Conservation (phyloP, 2,113 vertebrate genomes). For the Nerophis ophidion region DNA sequence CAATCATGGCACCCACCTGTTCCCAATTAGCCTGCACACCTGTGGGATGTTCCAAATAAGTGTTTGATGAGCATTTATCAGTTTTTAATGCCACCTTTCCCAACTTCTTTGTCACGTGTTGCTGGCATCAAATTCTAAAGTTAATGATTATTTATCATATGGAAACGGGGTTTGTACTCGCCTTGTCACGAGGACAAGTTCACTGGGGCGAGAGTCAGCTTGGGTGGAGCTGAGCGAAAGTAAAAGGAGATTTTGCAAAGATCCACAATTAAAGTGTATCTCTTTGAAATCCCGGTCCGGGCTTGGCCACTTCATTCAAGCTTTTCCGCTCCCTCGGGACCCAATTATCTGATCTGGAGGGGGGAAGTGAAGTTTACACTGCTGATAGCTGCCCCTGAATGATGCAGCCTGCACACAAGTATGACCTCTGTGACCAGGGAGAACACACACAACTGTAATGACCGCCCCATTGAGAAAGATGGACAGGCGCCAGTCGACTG, state of each 20-base stretch:
- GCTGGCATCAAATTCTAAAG: too few species aligned
- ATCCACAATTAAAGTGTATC: slow-evolving; percentile 44
- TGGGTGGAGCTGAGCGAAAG: slow-evolving; percentile 29
- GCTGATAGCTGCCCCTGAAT: slow-evolving; percentile 54
- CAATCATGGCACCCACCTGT: too few species aligned
- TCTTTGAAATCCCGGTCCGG: slow-evolving; percentile 60
- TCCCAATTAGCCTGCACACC: too few species aligned
- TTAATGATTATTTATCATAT: too few species aligned
- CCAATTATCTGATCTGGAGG: slow-evolving; percentile 59
- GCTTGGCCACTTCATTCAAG: slow-evolving; percentile 66
- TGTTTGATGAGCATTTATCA: too few species aligned
- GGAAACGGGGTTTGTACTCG: too few species aligned
- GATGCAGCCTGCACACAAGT: slow-evolving; percentile 48
- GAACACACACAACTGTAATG: slow-evolving; percentile 36
- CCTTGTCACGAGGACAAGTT: slow-evolving; percentile 27
- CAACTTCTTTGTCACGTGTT: too few species aligned
- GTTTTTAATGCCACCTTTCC: too few species aligned
- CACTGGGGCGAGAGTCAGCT: slow-evolving; percentile 10
- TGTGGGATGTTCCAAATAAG: too few species aligned
- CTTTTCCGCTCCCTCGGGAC: slow-evolving; percentile 56
- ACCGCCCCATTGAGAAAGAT: slow-evolving; percentile 45
- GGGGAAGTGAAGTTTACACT: slow-evolving; percentile 72
- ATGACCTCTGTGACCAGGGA: slow-evolving; percentile 58
- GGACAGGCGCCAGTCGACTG: slow-evolving; percentile 15
- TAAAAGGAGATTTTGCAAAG: slow-evolving; percentile 40